phyloP scores from a whole-genome alignment of 2,113 vertebrate genomes.

The Brienomyrus brachyistius region DNA sequence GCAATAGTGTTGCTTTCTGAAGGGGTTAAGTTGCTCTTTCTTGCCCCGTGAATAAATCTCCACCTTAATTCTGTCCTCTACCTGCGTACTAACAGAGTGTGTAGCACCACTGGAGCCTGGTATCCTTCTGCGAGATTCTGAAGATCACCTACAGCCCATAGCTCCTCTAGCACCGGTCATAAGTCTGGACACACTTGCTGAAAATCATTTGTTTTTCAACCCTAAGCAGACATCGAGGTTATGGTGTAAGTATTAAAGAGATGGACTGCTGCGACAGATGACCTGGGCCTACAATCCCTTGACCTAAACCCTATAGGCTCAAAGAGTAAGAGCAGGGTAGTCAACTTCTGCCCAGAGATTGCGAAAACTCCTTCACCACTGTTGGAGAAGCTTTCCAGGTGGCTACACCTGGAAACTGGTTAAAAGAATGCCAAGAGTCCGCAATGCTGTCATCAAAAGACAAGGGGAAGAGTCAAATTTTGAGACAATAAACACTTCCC shows the following conservation, averaged over 20 bases:
- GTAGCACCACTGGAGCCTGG: neutral
- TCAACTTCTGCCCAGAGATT: neutral
- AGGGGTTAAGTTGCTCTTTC: neutral
- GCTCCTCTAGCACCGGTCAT: neutral
- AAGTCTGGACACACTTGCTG: neutral
- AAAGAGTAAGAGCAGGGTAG: neutral
- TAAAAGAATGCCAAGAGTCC: too few species aligned
- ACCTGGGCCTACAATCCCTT: neutral
- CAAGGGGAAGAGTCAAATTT: neutral
- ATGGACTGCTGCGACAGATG: neutral
- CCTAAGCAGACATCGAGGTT: neutral
- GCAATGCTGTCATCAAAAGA: too few species aligned
- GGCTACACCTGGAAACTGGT: too few species aligned
- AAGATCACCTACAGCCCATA: neutral
- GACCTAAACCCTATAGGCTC: neutral
- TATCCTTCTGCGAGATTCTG: neutral
- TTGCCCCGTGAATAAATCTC: neutral
- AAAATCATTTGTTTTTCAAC: neutral
- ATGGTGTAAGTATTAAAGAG: neutral
- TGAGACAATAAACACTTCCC: neutral
- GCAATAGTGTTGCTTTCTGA: neutral
- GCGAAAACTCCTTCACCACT: neutral
- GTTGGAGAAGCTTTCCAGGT: neutral
- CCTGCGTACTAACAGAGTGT: neutral
- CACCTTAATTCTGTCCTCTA: conserved; percentile 6